phyloP scores from a whole-genome alignment of 2,888 invertebrate genomes.

The Drosophila testacea region DNA sequence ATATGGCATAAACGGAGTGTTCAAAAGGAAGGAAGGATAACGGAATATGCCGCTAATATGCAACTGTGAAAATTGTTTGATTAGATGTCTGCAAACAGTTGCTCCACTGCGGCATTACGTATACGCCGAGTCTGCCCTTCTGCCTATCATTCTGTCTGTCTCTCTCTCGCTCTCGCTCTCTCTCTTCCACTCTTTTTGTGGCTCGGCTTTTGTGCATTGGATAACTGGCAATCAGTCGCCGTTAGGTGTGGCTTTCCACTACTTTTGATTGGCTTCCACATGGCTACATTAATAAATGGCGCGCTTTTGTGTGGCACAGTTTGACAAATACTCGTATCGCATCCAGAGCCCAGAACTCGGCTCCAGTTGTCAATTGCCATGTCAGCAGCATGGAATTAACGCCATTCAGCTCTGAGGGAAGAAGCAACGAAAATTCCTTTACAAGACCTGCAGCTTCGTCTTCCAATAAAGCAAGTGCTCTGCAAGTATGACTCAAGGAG shows the following conservation, averaged over 20 bases:
- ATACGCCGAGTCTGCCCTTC: constrained; percentile 18
- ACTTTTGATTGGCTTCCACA: constrained; percentile 63
- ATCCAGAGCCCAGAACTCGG: background rate
- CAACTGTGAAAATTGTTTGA: constrained; percentile 66
- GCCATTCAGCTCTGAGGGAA: constrained; percentile 51
- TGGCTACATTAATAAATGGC: constrained; percentile 73
- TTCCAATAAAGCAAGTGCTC: constrained; percentile 41
- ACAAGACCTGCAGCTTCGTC: constrained; percentile 37
- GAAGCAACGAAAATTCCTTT: constrained; percentile 57
- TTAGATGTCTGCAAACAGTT: constrained; percentile 58
- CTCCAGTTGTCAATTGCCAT: constrained; percentile 66
- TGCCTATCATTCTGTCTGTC: background rate
- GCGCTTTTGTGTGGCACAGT: constrained; percentile 55
- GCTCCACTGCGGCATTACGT: constrained; percentile 31
- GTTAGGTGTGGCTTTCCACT: constrained; percentile 16
- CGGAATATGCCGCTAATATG: constrained; percentile 34
- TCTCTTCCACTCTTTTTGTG: background rate
- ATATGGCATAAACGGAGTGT: background rate
- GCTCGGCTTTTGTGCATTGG: background rate
- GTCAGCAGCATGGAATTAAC: constrained; percentile 70
- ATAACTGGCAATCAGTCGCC: constrained; percentile 39
- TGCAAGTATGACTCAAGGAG: no score
- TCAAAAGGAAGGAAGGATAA: background rate
- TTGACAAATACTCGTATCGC: constrained; percentile 50
- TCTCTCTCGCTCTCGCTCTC: background rate